Base-by-base conservation (phyloP, 1,140 invertebrate species). In the Caerostris darwini region DNA sequence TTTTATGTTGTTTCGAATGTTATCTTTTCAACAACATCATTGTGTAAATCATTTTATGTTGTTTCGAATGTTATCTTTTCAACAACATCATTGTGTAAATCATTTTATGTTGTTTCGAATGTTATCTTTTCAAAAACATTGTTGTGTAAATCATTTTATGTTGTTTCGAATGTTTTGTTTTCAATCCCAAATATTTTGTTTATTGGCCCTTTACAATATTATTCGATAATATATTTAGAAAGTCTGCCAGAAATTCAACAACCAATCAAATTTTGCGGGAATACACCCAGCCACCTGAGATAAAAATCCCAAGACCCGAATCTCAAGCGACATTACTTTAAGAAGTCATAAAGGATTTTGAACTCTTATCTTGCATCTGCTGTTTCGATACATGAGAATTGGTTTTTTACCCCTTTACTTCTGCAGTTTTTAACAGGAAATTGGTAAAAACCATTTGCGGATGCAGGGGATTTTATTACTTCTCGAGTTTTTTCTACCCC, bases 381-480 rank as follows among this genome's bases (percentile, higher is more conserved):
- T 67, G 61, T 67, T 67, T 77, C 71, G 34, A 50, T 10, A 77
- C 71, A 77, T 77, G 71, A 77, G 71, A 77, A 53, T 77, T 50
- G 34, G 5, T 77, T 77, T 77, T 77, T 77, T 50, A 8, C 34
- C 8, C 7, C 34, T 17, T 14, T 77, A 7, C 14, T 19, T 69
- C 5, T 5, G 34, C 7, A 12, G 71, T 77, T 77, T 77, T 77
- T 77, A 77, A 77, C 71, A 77, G 71, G 71, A 77, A 77, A 77
- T 77, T 53, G 71, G 50, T 12, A 77, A 77, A 77, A 77, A 77
- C 71, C 34, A 12, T 50, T 14, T 77, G 34, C 71, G 71, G 71
- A 77, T 77, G 71, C 71, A 77, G 71, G 71, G 34, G 71, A 77
- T 77, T 77, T 77, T 50, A 50, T 50, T 77, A 50, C 71, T 50